These are phyloP conservation scores for Torymus texanus DNA, from an alignment of 2,888 invertebrate genomes.

Conservation along the genomic window DNA sequence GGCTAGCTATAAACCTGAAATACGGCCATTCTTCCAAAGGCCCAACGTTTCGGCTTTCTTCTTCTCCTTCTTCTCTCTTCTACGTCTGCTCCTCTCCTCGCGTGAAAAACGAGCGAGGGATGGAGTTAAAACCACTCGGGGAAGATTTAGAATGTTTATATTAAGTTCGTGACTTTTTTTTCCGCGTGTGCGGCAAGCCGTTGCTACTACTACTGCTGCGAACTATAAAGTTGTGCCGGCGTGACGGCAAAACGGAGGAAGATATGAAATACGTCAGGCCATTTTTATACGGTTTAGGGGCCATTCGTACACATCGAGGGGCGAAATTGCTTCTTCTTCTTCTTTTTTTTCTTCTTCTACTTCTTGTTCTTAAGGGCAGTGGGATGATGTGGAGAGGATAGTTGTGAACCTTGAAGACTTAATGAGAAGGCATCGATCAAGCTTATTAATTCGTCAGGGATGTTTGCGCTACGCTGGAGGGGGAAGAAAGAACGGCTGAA, in stretches of 20 bases:
- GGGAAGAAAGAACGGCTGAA: too few species aligned
- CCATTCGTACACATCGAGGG: conserved; percentile 9
- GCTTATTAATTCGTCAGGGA: background rate
- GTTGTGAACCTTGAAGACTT: background rate
- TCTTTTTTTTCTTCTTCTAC: too few species aligned
- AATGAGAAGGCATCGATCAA: background rate
- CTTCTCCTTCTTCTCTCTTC: too few species aligned
- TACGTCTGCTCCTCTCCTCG: background rate
- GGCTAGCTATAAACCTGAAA: conserved; percentile 44
- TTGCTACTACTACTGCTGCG: background rate
- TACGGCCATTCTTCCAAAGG: conserved; percentile 50
- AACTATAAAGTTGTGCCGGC: conserved; percentile 38
- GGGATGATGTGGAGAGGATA: too few species aligned
- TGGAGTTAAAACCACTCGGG: conserved; percentile 44
- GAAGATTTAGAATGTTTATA: conserved; percentile 56
- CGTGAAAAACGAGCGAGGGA: conserved; percentile 46
- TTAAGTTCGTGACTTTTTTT: conserved; percentile 47
- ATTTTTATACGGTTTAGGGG: conserved; percentile 28
- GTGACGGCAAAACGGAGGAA: background rate
- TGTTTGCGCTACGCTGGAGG: background rate
- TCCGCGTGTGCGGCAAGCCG: background rate
- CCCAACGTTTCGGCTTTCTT: conserved; percentile 36
- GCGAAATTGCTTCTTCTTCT: conserved; percentile 15
- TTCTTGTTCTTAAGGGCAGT: too few species aligned
- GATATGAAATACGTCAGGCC: conserved; percentile 36